Evolutionary conservation across 2,888 invertebrate genomes (phyloP).

Genomic region (Geophilus truncorum): DNA sequence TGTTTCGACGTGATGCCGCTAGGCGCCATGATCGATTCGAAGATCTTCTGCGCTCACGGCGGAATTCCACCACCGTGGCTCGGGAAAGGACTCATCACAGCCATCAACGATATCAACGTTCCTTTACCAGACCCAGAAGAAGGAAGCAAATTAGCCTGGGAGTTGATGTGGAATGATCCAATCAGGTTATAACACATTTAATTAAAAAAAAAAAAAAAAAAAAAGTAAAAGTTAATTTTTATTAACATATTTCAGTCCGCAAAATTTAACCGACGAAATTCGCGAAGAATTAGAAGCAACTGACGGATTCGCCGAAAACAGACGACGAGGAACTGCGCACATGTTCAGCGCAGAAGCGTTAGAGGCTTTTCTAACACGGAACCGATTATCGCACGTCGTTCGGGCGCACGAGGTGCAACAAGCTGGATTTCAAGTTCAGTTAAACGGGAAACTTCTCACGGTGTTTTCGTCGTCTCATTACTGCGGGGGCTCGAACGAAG

Average conservation of each 20-base stretch:
- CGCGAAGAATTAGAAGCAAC: slow-evolving; percentile 39
- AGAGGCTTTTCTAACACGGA: slow-evolving; percentile 60
- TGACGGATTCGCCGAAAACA: slow-evolving; percentile 62
- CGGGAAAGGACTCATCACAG: slow-evolving; percentile 57
- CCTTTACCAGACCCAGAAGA: slow-evolving; percentile 61
- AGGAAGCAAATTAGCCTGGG: slow-evolving; percentile 70
- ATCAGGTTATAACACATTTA: slow-evolving; percentile 53
- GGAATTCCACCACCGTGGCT: slow-evolving; percentile 68
- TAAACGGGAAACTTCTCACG: slow-evolving; percentile 63
- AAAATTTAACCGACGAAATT: neutral
- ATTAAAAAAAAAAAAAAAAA: too few species aligned
- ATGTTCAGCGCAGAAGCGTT: slow-evolving; percentile 66
- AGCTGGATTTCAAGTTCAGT: slow-evolving; percentile 66
- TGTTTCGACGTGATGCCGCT: slow-evolving; percentile 68
- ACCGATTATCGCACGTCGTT: slow-evolving; percentile 64
- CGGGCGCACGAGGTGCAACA: slow-evolving; percentile 69
- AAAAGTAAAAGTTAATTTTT: too few species aligned
- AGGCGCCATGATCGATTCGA: slow-evolving; percentile 67
- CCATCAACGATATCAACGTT: slow-evolving; percentile 62
- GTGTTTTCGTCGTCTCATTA: slow-evolving; percentile 71
- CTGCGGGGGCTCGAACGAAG: slow-evolving; percentile 67
- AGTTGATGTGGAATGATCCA: slow-evolving; percentile 74
- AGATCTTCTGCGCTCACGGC: slow-evolving; percentile 73
- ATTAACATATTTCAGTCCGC: neutral
- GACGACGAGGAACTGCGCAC: slow-evolving; percentile 65